Percentiles rank a stretch among this genome's conserved stretches.
Evolutionary conservation across 2,888 invertebrate species (phyloP).

Genomic region (Scaptomyza flava): DNA sequence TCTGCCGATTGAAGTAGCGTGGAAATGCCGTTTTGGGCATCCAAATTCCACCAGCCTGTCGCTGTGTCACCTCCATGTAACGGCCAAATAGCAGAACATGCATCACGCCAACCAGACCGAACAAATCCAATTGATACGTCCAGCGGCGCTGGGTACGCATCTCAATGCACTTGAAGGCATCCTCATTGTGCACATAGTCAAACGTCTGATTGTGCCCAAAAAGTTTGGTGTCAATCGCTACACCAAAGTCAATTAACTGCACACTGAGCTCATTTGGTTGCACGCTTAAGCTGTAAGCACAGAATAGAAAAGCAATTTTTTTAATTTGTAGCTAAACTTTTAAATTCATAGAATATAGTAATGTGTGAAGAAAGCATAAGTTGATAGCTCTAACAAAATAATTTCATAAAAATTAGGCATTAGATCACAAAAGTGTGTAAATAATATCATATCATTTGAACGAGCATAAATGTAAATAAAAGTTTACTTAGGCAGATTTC

Average conservation of each 20-base stretch:
- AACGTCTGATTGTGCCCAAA: constrained; percentile 92
- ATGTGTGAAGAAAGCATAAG: not conserved
- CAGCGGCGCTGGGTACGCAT: constrained; percentile 96
- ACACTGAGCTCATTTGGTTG: constrained; percentile 86
- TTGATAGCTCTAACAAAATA: too few relatives aligned
- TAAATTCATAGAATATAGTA: not conserved
- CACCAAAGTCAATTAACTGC: constrained; percentile 96
- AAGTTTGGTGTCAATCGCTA: constrained; percentile 95
- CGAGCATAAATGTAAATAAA: too few relatives aligned
- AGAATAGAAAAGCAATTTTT: not conserved
- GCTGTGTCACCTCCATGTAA: constrained; percentile 92
- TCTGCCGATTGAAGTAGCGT: constrained; percentile 87
- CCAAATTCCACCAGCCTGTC: constrained; percentile 75
- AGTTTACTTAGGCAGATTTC: too few relatives aligned
- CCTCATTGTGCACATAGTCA: constrained; percentile 87
- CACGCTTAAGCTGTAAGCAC: constrained; percentile 84
- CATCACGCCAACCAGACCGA: constrained; percentile 94
- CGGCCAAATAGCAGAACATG: constrained; percentile 94
- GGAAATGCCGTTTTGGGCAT: constrained; percentile 81
- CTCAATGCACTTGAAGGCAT: constrained; percentile 93
- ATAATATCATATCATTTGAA: too few relatives aligned
- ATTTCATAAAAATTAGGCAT: too few relatives aligned
- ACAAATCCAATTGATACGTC: constrained; percentile 97
- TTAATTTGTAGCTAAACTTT: too few relatives aligned
- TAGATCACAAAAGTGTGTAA: too few relatives aligned